Evolutionary conservation across 2,113 vertebrate genomes (phyloP).

Genomic region (Campylomormyrus numenius): DNA sequence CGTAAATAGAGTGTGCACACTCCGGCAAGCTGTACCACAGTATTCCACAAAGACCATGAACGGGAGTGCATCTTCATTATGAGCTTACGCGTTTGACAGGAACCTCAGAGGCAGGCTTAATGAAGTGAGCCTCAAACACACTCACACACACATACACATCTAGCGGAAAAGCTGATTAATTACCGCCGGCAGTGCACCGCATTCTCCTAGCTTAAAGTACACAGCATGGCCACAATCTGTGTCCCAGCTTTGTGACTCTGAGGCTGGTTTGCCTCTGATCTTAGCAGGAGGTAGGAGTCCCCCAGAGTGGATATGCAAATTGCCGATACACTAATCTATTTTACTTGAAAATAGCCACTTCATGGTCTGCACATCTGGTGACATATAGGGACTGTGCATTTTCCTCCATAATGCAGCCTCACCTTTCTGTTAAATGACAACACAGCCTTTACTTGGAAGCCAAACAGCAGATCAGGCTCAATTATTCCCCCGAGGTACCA

Average conservation of each 20-base stretch:
- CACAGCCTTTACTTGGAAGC: not conserved
- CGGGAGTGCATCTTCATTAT: constrained; percentile 43
- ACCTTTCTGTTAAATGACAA: not conserved
- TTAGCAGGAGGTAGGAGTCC: constrained; percentile 3
- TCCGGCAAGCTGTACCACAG: constrained; percentile 33
- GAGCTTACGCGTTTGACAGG: constrained; percentile 16
- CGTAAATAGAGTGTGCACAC: constrained; percentile 29
- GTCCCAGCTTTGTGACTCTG: not conserved
- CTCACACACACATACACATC: not conserved
- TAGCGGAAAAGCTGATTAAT: not conserved
- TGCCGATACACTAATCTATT: not conserved
- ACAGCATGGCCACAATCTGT: not conserved
- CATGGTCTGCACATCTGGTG: constrained; percentile 27
- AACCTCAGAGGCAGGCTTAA: not conserved
- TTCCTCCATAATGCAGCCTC: constrained; percentile 19
- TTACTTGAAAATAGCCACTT: not conserved
- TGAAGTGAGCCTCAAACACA: not conserved
- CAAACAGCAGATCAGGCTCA: not conserved
- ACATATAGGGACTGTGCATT: not conserved
- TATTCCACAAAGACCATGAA: constrained; percentile 36
- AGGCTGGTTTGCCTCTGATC: constrained; percentile 23
- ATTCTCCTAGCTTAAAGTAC: not conserved
- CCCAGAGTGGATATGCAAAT: not conserved
- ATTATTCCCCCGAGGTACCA: not conserved
- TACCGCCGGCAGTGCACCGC: not conserved